Evolutionary conservation across 2,797 vertebrate species (phyloP), one percentile per base, ranked within the genome.

Genomic region (Urophycis tenuis): DNA sequence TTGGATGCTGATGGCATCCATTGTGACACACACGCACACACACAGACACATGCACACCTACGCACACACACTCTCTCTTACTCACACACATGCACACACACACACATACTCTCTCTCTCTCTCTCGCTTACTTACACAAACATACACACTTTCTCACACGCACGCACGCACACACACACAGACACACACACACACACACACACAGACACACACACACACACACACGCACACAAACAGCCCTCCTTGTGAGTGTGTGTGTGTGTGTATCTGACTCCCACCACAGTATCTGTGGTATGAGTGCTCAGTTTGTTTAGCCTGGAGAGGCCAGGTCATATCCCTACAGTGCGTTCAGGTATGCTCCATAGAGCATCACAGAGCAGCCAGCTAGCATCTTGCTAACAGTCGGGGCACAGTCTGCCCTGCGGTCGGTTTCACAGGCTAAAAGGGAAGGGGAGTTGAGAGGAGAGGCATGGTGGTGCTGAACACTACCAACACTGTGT

Each of bases 231-330:
- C n/a, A 64, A n/a, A 64, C n/a, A 64, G 60, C 60, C 60, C 60
- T 64, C 60, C 60, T 25, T 64, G 60, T 64, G 0, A 64, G 60
- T 2, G 60, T 12, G 60, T 60, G 49, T 60, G 60, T 2, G 60
- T 12, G 60, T 60, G 49, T 60, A 8, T 60, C n/a, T 64, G 60
- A 64, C 60, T 29, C 60, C 36, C 73, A 77, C 75, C 78, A 78
- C 81, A 84, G 74, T 32, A 36, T 19, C 72, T 77, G 78, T 74
- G 81, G 76, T 82, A 75, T 76, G 70, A 79, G 53, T 30, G 33
- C 31, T 35, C 9, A 49, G 78, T 87, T 85, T 83, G 81, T 88
- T 87, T 81, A 80, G 75, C 80, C 84, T 79, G 75, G 81, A 79
- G 82, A 80, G 45, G 72, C 74, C 29, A 14, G 78, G 80, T 74